Conservation (phyloP, 2,113 vertebrate species). For the Pomatorhinus ruficollis region DNA sequence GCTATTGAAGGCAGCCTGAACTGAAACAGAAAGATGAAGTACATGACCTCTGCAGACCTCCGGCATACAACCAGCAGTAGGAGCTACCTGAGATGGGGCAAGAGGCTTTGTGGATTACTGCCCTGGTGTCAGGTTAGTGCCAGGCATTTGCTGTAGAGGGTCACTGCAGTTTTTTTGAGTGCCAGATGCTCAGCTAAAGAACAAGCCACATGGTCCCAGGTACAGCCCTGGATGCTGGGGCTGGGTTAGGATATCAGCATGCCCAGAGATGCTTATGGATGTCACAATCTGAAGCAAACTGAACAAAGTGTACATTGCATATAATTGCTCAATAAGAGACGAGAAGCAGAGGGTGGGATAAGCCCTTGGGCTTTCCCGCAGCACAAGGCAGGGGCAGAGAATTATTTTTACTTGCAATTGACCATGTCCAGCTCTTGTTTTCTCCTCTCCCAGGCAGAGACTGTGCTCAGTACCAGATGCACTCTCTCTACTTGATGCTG, state of each 20-base stretch:
- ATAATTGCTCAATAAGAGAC: not conserved
- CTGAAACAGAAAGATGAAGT: not conserved
- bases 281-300: not conserved
- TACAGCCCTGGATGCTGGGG: not conserved
- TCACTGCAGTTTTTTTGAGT: not conserved
- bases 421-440: not conserved
- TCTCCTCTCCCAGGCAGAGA: not conserved
- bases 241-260: not conserved
- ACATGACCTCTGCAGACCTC: not conserved
- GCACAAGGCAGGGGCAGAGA: not conserved
- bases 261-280: not conserved
- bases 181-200: not conserved
- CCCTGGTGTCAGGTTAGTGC: not conserved
- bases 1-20: not conserved
- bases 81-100: not conserved
- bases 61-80: not conserved
- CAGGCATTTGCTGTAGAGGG: not conserved
- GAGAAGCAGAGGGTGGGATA: not conserved
- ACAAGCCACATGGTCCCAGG: not conserved
- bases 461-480: not conserved
- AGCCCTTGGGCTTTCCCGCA: not conserved
- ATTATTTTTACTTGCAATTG: not conserved
- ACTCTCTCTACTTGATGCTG: not conserved
- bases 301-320: not conserved
- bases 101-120: not conserved